Evolutionary conservation across 2,113 vertebrate genomes (phyloP), one percentile per base, ranked within the genome.

Genomic region (Genyomyrus donnyi): DNA sequence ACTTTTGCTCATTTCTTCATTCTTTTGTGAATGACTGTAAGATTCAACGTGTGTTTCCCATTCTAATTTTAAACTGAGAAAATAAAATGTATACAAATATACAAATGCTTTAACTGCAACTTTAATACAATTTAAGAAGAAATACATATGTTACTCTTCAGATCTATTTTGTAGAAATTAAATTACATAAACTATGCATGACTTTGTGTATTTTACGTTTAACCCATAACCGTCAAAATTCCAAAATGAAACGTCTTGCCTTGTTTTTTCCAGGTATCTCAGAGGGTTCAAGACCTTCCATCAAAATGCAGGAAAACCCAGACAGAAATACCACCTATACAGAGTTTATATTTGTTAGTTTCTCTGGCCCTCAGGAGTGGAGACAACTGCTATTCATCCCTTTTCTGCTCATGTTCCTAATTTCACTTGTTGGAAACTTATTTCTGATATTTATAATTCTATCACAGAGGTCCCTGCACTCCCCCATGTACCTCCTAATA

Each of bases 401-500:
- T 45, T 90, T 89, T 89, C 85, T 90, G 17, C 19, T 92, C 3
- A 87, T 92, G 74, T 93, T 91, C 91, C 7, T 91, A 87, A 27
- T 93, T 42, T 89, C 91, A n/a, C 0, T 91, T 24, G 70, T 53
- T 89, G 90, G 56, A 83, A 92, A 92, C 46, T 87, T 87, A 21
- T 45, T 89, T 17, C 42, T 92, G 8, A 46, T 92, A 7, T 92
- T 87, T 90, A 24, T 91, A 42, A 91, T 93, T 46, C 85, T 90
- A 66, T 80, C 92, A 31, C 53, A 90, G n/a, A 88, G 42, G 24
- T 42, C 88, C 80, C 87, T 92, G 17, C 94, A 94, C 19, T 90
- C 93, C 56, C 95, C 93, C 83, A 94, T 91, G 93, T 94, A 91
- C 62, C 66, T 90, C 11, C 93, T 95, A 66, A 93, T 95, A 0